Percentiles rank a stretch among this genome's conserved stretches.
Conservation (phyloP, 2,888 invertebrate species). For the Lamellibrachia columna region DNA sequence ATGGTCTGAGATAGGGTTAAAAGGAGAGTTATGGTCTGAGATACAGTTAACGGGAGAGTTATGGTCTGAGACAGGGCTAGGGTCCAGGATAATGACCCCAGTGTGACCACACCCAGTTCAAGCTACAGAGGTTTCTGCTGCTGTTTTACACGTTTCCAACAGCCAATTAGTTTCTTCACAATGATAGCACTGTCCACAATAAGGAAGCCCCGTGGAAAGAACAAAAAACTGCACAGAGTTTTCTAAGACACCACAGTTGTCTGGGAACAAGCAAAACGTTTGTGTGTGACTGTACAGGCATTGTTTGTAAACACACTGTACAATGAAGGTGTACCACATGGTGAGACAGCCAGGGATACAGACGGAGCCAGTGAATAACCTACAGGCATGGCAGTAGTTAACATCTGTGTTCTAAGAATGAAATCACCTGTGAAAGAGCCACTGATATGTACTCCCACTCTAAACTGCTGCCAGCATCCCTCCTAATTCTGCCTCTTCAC, state of each 20-base stretch:
- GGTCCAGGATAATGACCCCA: no score
- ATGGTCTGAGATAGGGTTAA: not conserved
- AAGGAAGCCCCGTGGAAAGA: not conserved
- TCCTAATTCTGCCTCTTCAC: not conserved
- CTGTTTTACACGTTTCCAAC: not conserved
- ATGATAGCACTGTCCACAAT: not conserved
- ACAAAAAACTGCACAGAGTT: not conserved
- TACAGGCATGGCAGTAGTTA: not conserved
- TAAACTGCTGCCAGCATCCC: not conserved
- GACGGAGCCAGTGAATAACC: not conserved
- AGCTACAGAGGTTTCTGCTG: not conserved
- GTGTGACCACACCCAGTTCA: not conserved
- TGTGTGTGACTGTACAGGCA: not conserved
- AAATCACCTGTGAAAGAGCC: not conserved
- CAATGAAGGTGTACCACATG: conserved; percentile 4
- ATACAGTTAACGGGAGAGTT: not conserved
- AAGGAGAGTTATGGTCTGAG: not conserved
- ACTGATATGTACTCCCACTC: not conserved
- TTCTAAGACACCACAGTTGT: not conserved
- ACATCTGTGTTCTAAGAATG: not conserved
- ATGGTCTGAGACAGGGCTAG: not conserved
- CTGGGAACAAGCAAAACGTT: not conserved
- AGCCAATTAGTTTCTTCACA: not conserved
- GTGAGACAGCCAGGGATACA: not conserved
- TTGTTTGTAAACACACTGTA: conserved; percentile 16